phyloP scores from a whole-genome alignment of 2,113 vertebrate species.

The Perca fluviatilis region DNA sequence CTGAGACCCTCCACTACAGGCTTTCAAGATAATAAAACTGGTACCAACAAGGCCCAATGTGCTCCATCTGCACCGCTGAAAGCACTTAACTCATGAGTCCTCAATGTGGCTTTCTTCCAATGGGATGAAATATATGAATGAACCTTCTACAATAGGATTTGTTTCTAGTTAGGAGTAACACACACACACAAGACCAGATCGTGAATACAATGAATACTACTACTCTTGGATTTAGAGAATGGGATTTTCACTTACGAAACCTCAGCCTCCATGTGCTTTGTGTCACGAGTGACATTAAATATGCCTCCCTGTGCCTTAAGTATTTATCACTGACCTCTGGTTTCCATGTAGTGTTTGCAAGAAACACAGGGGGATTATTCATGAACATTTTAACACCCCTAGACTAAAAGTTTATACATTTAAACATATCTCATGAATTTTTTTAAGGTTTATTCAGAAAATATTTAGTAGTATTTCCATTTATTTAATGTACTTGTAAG shows the following conservation, averaged over 20 bases:
- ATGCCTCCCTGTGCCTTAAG: not conserved
- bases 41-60: constrained; percentile 17
- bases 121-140: not conserved
- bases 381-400: not conserved
- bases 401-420: too few relatives aligned
- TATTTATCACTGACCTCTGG: not conserved
- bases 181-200: not conserved
- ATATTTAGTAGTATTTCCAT: not conserved
- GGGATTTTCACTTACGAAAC: too few relatives aligned
- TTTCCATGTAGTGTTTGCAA: not conserved
- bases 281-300: not conserved
- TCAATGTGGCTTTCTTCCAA: constrained; percentile 18
- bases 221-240: too few relatives aligned
- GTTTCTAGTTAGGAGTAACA: not conserved
- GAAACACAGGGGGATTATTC: not conserved
- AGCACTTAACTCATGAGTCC: constrained; percentile 9
- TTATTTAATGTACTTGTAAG: not conserved
- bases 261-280: not conserved
- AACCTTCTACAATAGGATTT: not conserved
- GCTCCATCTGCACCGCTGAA: constrained; percentile 43
- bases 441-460: not conserved
- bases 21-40: constrained; percentile 49
- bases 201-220: too few relatives aligned
- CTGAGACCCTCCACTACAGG: constrained; percentile 14
- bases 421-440: too few relatives aligned